Percentiles rank a stretch among this genome's conserved stretches.
These are phyloP conservation scores for Heterochromis multidens DNA, from an alignment of 2,113 vertebrate genomes.

Conservation along the genomic window DNA sequence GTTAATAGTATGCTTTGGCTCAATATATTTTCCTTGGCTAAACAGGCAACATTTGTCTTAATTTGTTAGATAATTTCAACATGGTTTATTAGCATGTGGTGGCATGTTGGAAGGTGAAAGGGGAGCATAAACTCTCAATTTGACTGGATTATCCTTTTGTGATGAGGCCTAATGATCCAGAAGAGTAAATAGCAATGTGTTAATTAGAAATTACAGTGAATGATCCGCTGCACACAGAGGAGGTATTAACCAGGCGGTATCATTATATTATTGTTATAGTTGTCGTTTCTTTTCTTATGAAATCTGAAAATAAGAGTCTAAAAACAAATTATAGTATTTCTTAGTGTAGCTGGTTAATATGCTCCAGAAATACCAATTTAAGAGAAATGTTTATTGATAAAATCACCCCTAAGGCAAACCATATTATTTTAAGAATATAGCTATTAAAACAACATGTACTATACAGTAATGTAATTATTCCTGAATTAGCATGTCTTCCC, in stretches of 20 bases:
- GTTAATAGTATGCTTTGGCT: neutral
- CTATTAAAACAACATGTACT: neutral
- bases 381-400: neutral
- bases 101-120: constrained; percentile 47
- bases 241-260: constrained; percentile 52
- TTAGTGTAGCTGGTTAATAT: neutral
- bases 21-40: constrained; percentile 40
- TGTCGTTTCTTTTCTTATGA: constrained; percentile 17
- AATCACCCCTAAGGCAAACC: neutral
- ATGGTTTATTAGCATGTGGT: constrained; percentile 65
- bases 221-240: constrained; percentile 70
- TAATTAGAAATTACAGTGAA: constrained; percentile 78
- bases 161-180: constrained; percentile 74
- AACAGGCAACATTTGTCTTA: constrained; percentile 58
- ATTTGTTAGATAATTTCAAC: constrained; percentile 56
- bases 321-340: neutral
- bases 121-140: constrained; percentile 74
- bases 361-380: neutral
- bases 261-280: constrained; percentile 33
- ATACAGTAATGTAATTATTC: neutral
- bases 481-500: neutral
- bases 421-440: neutral
- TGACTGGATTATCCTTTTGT: constrained; percentile 77
- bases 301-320: constrained; percentile 14
- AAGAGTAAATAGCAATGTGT: constrained; percentile 78